Percentiles rank a stretch among this genome's conserved stretches.
Evolutionary conservation across 1,140 invertebrate genomes (phyloP).

Genomic region (Bombus pyrosoma): DNA sequence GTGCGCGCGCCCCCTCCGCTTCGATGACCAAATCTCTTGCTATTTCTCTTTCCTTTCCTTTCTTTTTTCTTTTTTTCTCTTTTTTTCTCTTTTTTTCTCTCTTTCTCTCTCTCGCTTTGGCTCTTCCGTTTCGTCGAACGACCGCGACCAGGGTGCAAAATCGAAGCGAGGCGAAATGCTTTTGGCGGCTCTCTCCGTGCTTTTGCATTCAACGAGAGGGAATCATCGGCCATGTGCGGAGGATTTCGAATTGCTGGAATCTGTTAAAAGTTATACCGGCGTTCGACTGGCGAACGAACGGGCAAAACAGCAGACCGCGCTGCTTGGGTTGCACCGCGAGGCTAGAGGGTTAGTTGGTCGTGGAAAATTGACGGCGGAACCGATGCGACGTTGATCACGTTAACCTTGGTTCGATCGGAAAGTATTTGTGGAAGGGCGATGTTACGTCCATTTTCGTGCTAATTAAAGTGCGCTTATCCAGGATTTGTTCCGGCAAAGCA

Average conservation of each 20-base stretch:
- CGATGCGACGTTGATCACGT: conserved; percentile 30
- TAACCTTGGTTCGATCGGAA: conserved; percentile 56
- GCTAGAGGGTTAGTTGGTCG: conserved; percentile 10
- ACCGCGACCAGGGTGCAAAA: not conserved
- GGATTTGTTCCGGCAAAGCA: conserved; percentile 36
- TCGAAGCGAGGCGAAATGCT: not conserved
- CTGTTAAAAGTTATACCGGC: not conserved
- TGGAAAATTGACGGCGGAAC: conserved; percentile 35
- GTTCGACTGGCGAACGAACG: not conserved
- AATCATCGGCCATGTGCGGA: not conserved
- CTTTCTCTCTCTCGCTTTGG: not conserved
- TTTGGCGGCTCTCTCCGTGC: not conserved
- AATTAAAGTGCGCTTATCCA: conserved; percentile 56
- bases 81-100: no score
- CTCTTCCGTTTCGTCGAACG: not conserved
- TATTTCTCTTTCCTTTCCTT: no score
- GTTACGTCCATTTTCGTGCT: conserved; percentile 39
- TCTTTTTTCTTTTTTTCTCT: fast-evolving
- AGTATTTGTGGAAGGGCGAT: conserved; percentile 52
- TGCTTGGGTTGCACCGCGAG: not conserved
- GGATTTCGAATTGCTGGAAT: not conserved
- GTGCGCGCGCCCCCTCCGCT: not conserved
- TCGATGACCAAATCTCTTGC: not conserved
- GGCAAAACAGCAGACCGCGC: no score
- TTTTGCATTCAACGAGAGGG: not conserved